A percentile compares a stretch with the other conserved stretches of the same genome.
Evolutionary conservation across 2,797 vertebrate genomes (phyloP).

Genomic region (Craterocephalus amniculus): DNA sequence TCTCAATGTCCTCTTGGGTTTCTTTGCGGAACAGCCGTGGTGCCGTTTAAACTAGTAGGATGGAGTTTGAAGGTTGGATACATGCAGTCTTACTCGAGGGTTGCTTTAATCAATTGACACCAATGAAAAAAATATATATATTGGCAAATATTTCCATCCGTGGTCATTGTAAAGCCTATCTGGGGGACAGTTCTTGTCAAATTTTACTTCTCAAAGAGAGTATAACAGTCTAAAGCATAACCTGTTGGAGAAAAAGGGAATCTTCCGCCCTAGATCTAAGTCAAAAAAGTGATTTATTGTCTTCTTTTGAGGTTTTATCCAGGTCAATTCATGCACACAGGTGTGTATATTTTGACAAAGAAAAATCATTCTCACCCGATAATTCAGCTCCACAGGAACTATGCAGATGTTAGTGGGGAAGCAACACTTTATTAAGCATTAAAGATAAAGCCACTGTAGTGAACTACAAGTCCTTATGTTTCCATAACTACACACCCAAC

Average conservation of each 20-base stretch:
- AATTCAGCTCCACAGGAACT: background rate
- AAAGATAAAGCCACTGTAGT: background rate
- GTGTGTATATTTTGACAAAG: background rate
- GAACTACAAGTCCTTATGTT: background rate
- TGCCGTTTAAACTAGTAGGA: background rate
- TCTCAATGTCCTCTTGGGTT: background rate
- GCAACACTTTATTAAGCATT: background rate
- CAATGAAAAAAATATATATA: too few species aligned
- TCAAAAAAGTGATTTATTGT: background rate
- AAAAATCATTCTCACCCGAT: background rate
- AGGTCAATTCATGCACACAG: background rate
- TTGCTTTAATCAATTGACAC: too few species aligned
- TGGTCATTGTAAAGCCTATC: background rate
- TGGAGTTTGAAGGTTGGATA: background rate
- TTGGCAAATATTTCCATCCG: too few species aligned
- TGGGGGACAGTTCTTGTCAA: background rate
- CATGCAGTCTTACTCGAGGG: background rate
- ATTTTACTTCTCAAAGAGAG: background rate
- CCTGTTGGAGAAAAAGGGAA: background rate
- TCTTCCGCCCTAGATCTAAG: background rate
- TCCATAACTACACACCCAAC: background rate
- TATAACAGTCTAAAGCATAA: background rate
- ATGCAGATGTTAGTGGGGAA: background rate
- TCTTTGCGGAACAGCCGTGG: too few species aligned
- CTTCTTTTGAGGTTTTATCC: background rate